Evolutionary conservation across 2,797 vertebrate genomes (phyloP), one percentile per base, ranked within the genome.

Genomic region (Selene dorsalis): DNA sequence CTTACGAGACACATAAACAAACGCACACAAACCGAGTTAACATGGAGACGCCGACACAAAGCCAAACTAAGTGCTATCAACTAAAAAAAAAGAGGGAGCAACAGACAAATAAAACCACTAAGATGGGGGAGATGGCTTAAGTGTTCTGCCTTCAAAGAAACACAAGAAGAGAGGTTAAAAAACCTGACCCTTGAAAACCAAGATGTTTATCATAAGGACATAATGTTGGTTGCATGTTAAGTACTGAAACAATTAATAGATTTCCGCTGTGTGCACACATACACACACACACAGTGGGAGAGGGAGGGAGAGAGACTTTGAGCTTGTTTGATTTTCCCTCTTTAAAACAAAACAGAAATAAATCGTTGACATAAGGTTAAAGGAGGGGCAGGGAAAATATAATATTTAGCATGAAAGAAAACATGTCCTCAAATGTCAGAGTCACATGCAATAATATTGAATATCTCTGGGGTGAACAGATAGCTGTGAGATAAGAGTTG

Each of bases 1-100:
- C 88, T 88, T 84, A 89, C 72, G 77, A 91, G 84, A 69, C 90
- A 87, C 88, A 90, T 81, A 88, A 86, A 92, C 91, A 91, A 87
- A 92, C 82, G 82, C 81, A 81, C 84, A 75, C 78, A 85, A 62
- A 80, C 60, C 18, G 0, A 77, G 82, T 86, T 82, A 82, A 83
- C 84, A 83, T 52, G 68, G 83, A 73, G 67, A 84, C 71, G 57
- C 80, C 70, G 64, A 77, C 83, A 75, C 77, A 73, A 78, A 83
- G 66, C 66, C 73, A 75, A 80, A 80, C 74, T 75, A 84, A 81
- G 69, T 81, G 71, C 74, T 55, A 80, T 85, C 63, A 79, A 45
- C 56, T 55, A 28, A 26, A 47, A 57, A 43, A 43, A 60, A 57
- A 73, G 53, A 35, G 22, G 63, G 35, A 79, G 62, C 47, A 69